Base-by-base conservation (phyloP, 2,888 invertebrate species). In the Myopa testacea region DNA sequence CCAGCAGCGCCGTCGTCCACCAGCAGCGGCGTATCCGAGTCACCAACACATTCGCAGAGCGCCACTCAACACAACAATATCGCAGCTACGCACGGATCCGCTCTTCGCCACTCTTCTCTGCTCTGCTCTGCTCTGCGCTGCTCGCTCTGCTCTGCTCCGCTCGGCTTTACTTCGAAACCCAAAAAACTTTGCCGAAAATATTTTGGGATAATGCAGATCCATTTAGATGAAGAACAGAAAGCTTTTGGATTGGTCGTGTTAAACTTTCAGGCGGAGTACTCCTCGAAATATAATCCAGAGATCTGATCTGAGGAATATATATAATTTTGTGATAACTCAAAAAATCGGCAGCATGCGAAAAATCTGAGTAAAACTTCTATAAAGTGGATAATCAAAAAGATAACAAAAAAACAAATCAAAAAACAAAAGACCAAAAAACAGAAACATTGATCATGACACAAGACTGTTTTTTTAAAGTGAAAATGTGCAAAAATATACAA, bases 221-320 rank as follows among this genome's bases (percentile, higher is more conserved):
- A 85, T 88, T 88, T 88, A 88, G 88, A 88, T 86, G 89, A 88
- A 88, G 87, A 88, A 87, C 88, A 88, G 89, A 87, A 85, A 88
- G 88, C 88, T 88, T 87, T 88, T 87, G 87, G 86, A 88, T 87
- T 88, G 88, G 88, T 87, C 88, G 88, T 88, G 88, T 85, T 82
- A 79, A 50, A 75, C 75, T 68, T 60, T 75, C 60, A 26, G 38
- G 34, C 74, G 74, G 45, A 75, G 58, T 68, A 75, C 14, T 75
- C 67, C 68, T 75, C 19, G 55, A 67, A 68, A 75, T 16, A 12
- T 16, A 12, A 26, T 19, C 26, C 62, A 62, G 6, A 60, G 62
- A 60, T 10, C 45, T 60, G 60, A 60, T n/a, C 62, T 26, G 26
- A 19, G 26, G 19, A 40, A n/a, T n/a, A 75, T 45, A 67, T n/a